phyloP scores from a whole-genome alignment of 1,140 invertebrate species.

The Nasonia giraulti region DNA sequence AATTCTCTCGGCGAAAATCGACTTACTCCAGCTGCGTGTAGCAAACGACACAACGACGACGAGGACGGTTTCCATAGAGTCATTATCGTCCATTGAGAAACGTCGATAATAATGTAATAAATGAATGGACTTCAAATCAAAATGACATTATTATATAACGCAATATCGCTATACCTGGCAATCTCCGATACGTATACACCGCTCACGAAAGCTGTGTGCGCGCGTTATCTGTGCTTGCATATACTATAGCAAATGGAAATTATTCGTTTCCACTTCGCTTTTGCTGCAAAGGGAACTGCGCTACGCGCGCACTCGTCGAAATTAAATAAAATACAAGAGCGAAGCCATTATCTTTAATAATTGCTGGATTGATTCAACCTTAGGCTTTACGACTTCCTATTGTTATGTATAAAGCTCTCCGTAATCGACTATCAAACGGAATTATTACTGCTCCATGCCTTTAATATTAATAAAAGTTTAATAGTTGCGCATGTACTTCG shows the following conservation, averaged over 20 bases:
- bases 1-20: constrained; percentile 21
- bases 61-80: neutral
- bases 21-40: neutral
- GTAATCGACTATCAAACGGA: no score
- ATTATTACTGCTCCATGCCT: no score
- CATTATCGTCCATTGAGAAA: constrained; percentile 23
- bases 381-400: neutral
- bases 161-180: neutral
- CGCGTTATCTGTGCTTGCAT: neutral
- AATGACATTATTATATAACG: constrained; percentile 2
- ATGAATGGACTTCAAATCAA: neutral
- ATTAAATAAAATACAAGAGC: neutral
- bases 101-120: constrained; percentile 14
- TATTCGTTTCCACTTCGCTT: no score
- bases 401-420: neutral
- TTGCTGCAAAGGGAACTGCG: no score
- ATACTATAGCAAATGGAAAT: no score
- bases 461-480: no score
- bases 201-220: neutral
- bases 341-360: neutral
- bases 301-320: neutral
- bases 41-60: neutral
- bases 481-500: no score
- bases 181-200: neutral
- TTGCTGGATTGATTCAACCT: neutral